These are phyloP conservation scores for Epicauta chinensis DNA, from an alignment of 1,140 invertebrate genomes.

Conservation along the genomic window DNA sequence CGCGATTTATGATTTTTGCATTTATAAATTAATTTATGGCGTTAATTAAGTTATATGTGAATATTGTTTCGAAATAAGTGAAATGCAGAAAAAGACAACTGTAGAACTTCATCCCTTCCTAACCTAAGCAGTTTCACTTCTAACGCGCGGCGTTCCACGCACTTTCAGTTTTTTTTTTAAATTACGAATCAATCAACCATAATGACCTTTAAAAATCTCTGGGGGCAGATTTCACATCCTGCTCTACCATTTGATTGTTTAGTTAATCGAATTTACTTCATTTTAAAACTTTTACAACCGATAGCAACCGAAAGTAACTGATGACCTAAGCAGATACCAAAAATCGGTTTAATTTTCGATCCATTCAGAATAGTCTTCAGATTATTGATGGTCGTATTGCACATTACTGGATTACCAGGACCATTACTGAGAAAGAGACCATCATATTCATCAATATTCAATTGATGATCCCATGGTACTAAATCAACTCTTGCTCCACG, in stretches of 20 bases:
- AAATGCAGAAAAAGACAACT: too few species aligned
- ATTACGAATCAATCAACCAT: too few species aligned
- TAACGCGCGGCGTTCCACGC: too few species aligned
- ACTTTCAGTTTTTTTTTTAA: too few species aligned
- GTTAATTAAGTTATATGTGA: too few species aligned
- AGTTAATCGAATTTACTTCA: constrained; percentile 62
- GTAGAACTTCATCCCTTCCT: too few species aligned
- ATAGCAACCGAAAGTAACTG: constrained; percentile 85
- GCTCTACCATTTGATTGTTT: neutral
- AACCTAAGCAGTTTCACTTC: too few species aligned
- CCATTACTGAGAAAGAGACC: constrained; percentile 97
- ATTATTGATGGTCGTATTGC: constrained; percentile 70
- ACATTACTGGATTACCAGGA: constrained; percentile 88
- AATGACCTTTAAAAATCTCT: too few species aligned
- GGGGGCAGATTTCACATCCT: too few species aligned
- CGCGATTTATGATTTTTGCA: too few species aligned
- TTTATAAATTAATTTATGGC: too few species aligned
- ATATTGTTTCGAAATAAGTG: too few species aligned
- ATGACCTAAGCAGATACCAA: constrained; percentile 98
- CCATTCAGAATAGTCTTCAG: constrained; percentile 55
- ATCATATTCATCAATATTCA: constrained; percentile 69
- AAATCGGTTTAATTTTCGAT: constrained; percentile 63
- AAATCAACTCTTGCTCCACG: constrained; percentile 81
- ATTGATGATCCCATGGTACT: constrained; percentile 83
- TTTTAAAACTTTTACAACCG: constrained; percentile 84